These are phyloP conservation scores for Zoanthus solanderi DNA, from an alignment of 92 coral and sea anemone species.

Conservation along the genomic window DNA sequence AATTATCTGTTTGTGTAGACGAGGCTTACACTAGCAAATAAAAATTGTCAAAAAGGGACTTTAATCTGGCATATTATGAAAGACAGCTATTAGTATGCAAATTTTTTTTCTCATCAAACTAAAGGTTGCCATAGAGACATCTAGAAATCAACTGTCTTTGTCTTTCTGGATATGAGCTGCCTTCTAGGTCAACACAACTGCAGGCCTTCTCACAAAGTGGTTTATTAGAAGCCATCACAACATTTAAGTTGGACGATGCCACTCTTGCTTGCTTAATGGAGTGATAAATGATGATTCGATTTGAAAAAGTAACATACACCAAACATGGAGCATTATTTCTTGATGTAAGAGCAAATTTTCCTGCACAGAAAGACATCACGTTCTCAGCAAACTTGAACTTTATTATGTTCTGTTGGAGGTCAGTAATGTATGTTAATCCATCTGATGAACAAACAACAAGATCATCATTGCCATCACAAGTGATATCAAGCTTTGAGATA, in stretches of 20 bases:
- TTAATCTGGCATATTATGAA: neutral
- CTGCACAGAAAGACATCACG: constrained; percentile 90
- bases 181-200: constrained; percentile 10
- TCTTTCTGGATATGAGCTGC: constrained; percentile 50
- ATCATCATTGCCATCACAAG: constrained; percentile 87
- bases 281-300: constrained; percentile 84
- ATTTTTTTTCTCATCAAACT: neutral
- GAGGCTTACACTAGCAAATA: no score
- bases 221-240: constrained; percentile 49
- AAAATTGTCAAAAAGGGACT: neutral
- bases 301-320: constrained; percentile 90
- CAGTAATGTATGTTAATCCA: constrained; percentile 87
- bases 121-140: constrained; percentile 62
- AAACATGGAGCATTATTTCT: constrained; percentile 82
- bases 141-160: constrained; percentile 61
- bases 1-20: no score
- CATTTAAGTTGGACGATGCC: constrained; percentile 68
- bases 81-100: neutral
- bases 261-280: constrained; percentile 70
- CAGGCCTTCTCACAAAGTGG: neutral
- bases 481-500: constrained; percentile 87
- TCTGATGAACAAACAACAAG: constrained; percentile 85
- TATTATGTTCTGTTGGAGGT: constrained; percentile 82
- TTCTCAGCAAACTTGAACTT: constrained; percentile 84
- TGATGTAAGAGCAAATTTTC: constrained; percentile 68